A percentile compares a stretch with the other conserved stretches of the same genome.
Evolutionary conservation across 1,140 invertebrate species (phyloP).

Genomic region (Drosophila cardini): DNA sequence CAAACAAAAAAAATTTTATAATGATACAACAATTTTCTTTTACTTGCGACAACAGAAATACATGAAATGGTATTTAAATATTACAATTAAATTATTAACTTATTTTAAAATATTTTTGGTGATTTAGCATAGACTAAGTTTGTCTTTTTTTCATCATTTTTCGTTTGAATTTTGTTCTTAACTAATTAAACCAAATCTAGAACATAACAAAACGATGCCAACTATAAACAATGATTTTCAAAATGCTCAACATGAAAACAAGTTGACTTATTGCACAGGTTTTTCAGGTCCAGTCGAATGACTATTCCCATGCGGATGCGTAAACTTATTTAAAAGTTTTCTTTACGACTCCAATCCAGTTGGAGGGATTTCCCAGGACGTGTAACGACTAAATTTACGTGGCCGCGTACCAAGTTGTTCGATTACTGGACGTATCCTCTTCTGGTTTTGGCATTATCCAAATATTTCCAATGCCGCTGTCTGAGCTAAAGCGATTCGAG

Average conservation of each 20-base stretch:
- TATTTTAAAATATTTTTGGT: slow-evolving; percentile 74
- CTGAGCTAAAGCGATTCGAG: slow-evolving; percentile 82
- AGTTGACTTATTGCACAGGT: slow-evolving; percentile 25
- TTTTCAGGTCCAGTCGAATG: slow-evolving; percentile 8
- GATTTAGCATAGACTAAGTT: slow-evolving; percentile 56
- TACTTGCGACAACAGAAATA: slow-evolving; percentile 49
- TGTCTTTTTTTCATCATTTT: slow-evolving; percentile 4
- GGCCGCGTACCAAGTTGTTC: slow-evolving; percentile 77
- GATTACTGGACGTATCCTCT: slow-evolving; percentile 61
- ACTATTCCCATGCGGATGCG: not conserved
- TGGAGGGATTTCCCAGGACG: not conserved
- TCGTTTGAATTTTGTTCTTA: slow-evolving; percentile 9
- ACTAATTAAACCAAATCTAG: slow-evolving; percentile 20
- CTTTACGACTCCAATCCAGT: not conserved
- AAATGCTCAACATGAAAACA: not conserved
- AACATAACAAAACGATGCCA: slow-evolving; percentile 5
- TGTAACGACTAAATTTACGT: slow-evolving; percentile 22
- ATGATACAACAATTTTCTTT: slow-evolving; percentile 34
- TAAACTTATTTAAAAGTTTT: not conserved
- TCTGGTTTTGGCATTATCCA: slow-evolving; percentile 79
- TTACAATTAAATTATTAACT: slow-evolving; percentile 52
- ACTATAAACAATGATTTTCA: not conserved
- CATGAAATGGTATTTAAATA: slow-evolving; percentile 33
- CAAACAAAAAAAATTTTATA: not conserved
- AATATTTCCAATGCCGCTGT: slow-evolving; percentile 81